Conservation (phyloP, 2,113 vertebrate species). For the Fulmarus glacialis region DNA sequence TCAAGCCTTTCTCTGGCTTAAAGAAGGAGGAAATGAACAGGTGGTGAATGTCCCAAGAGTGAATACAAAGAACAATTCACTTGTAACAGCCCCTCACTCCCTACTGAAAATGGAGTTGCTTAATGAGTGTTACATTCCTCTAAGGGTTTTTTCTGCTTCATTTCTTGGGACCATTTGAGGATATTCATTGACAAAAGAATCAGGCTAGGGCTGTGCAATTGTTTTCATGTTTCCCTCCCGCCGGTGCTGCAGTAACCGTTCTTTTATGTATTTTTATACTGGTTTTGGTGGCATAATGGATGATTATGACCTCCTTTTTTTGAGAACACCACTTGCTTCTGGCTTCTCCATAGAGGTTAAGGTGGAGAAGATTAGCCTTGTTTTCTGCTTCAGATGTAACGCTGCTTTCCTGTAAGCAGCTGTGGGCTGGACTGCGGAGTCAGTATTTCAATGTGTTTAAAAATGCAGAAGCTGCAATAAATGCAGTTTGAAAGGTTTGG, state of each 20-base stretch:
- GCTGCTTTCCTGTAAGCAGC: background rate
- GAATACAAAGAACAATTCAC: background rate
- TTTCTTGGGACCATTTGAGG: constrained; percentile 29
- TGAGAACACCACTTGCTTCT: background rate
- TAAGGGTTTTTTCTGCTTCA: constrained; percentile 37
- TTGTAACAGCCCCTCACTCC: background rate
- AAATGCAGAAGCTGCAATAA: constrained; percentile 1
- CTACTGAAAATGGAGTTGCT: constrained; percentile 19
- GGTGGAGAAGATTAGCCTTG: background rate
- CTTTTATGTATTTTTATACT: background rate
- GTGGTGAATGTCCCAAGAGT: constrained; percentile 11
- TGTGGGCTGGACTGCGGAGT: background rate
- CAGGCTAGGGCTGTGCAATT: background rate
- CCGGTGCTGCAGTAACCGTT: background rate
- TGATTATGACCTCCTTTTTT: background rate
- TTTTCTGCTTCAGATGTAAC: constrained; percentile 16
- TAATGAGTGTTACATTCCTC: constrained; percentile 12
- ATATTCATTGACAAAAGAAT: constrained; percentile 12
- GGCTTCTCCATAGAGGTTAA: background rate
- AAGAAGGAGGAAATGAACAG: background rate
- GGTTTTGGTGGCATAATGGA: background rate
- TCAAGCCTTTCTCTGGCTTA: background rate
- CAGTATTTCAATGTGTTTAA: constrained; percentile 18
- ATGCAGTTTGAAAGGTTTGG: background rate
- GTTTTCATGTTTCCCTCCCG: background rate